Percentiles rank a stretch among this genome's conserved stretches.
Evolutionary conservation across 2,113 vertebrate species (phyloP).

Genomic region (Turnix velox): DNA sequence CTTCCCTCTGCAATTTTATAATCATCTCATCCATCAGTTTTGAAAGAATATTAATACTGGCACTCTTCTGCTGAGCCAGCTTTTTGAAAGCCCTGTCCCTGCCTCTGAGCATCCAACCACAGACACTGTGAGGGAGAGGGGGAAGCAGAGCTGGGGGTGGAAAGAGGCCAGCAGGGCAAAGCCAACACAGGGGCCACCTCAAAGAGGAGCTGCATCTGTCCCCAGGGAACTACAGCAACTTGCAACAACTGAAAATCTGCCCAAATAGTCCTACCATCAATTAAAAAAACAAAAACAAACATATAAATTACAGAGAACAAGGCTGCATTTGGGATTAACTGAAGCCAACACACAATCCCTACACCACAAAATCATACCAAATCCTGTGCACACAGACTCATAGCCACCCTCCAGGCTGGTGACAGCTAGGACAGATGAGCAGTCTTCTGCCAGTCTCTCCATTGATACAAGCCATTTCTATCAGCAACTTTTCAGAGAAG

Average conservation of each 20-base stretch:
- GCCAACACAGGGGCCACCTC: not conserved
- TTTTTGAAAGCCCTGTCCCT: not conserved
- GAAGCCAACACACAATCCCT: not conserved
- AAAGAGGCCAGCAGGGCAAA: not conserved
- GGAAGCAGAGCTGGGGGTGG: not conserved
- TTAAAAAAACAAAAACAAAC: not conserved
- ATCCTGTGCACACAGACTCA: not conserved
- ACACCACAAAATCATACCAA: not conserved
- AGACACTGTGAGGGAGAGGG: not conserved
- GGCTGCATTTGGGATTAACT: not conserved
- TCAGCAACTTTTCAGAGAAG: not conserved
- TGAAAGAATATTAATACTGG: constrained; percentile 64
- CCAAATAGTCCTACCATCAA: not conserved
- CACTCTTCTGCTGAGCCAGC: constrained; percentile 56
- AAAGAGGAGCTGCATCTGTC: not conserved
- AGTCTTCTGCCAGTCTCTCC: not conserved
- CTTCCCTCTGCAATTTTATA: constrained; percentile 59
- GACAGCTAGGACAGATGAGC: no score
- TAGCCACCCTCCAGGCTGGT: not conserved
- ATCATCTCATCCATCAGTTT: constrained; percentile 55
- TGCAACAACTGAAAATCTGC: not conserved
- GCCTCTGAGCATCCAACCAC: not conserved
- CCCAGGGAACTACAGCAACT: not conserved
- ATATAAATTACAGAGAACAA: not conserved
- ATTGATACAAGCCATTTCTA: not conserved